Conservation (phyloP, 2,797 vertebrate genomes). For the Neopelma chrysocephalum region DNA sequence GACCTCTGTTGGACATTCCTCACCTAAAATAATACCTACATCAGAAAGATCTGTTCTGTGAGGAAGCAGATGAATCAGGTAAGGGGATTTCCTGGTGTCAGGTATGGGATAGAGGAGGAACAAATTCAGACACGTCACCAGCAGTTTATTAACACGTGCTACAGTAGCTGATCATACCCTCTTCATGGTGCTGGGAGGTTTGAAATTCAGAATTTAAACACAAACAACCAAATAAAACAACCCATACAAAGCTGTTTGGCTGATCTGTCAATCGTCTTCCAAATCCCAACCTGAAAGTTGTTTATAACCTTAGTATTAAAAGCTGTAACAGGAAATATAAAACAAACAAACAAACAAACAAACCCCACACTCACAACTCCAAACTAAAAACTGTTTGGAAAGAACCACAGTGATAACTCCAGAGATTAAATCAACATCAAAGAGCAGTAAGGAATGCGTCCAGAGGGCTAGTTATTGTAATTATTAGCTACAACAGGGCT, state of each 20-base stretch:
- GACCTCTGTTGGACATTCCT: neutral
- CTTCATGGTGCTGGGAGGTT: neutral
- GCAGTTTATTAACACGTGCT: neutral
- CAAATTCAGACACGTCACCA: neutral
- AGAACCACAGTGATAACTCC: neutral
- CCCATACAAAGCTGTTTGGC: neutral
- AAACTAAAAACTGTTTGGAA: neutral
- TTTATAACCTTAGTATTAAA: neutral
- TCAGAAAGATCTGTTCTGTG: neutral
- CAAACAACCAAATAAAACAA: neutral
- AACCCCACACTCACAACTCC: neutral
- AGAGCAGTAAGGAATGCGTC: neutral
- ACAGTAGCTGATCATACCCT: neutral
- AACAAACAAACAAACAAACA: neutral
- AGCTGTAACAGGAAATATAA: neutral
- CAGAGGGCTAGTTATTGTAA: neutral
- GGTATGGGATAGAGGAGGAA: neutral
- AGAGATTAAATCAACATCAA: neutral
- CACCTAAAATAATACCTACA: neutral
- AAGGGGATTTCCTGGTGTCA: neutral
- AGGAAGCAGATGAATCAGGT: neutral
- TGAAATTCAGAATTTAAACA: neutral
- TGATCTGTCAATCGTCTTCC: neutral
- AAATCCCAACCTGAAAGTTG: neutral
- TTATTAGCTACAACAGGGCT: neutral